Conservation (phyloP, 2,888 invertebrate genomes). For the Eupithecia tripunctaria region DNA sequence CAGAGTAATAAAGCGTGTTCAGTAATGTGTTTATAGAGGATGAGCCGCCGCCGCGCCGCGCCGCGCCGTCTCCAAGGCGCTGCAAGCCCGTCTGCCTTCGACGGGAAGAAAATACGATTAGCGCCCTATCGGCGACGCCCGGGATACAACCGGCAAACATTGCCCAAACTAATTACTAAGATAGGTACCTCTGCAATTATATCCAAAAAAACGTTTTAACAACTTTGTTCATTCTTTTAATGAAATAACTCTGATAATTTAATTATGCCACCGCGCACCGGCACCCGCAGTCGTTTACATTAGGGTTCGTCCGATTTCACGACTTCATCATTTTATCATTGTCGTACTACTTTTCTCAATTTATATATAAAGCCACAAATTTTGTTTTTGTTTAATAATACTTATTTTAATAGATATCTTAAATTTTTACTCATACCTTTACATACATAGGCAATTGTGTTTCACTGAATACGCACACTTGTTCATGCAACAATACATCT, state of each 20-base stretch:
- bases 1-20: constrained; percentile 82
- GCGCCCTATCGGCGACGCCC: constrained; percentile 57
- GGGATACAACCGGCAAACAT: constrained; percentile 40
- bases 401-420: too few species aligned
- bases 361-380: not conserved
- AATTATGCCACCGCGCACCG: constrained; percentile 62
- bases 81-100: constrained; percentile 60
- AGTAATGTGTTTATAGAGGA: constrained; percentile 81
- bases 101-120: constrained; percentile 66
- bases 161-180: constrained; percentile 48
- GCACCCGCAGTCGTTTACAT: constrained; percentile 52
- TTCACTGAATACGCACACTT: not conserved
- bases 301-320: constrained; percentile 47
- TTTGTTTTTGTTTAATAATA: not conserved
- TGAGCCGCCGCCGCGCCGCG: constrained; percentile 65
- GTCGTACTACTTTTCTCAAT: not conserved
- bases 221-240: constrained; percentile 67
- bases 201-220: constrained; percentile 49
- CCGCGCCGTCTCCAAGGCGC: not conserved
- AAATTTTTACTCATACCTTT: too few species aligned
- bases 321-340: constrained; percentile 17
- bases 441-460: not conserved
- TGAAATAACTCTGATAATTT: constrained; percentile 67
- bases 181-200: constrained; percentile 41
- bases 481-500: not conserved